phyloP scores from a whole-genome alignment of 2,113 vertebrate genomes.

The Carollia perspicillata region DNA sequence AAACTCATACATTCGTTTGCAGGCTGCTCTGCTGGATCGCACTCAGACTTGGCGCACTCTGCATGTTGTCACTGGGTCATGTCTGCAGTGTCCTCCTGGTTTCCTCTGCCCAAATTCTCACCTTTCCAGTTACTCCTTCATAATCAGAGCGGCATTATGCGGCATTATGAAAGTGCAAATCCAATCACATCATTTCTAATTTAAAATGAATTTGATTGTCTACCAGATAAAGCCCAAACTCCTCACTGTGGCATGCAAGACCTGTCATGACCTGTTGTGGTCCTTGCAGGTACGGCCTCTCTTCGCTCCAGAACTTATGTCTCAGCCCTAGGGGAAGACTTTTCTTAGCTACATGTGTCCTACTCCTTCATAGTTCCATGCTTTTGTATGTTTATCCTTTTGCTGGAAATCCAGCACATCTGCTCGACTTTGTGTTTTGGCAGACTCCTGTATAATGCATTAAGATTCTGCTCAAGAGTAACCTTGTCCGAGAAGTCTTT shows the following conservation, averaged over 20 bases:
- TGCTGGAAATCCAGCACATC: neutral
- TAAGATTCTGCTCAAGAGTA: neutral
- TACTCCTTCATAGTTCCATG: neutral
- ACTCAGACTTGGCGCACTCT: neutral
- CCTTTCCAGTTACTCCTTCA: neutral
- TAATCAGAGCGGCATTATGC: neutral
- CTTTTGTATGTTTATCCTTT: neutral
- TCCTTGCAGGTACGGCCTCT: neutral
- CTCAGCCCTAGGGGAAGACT: neutral
- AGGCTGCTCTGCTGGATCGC: neutral
- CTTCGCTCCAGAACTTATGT: neutral
- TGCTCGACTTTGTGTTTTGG: neutral
- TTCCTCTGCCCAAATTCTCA: neutral
- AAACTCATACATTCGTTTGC: neutral
- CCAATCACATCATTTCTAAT: neutral
- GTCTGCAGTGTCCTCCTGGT: neutral
- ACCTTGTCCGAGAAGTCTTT: neutral
- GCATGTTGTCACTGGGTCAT: neutral
- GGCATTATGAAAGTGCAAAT: neutral
- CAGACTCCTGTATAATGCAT: neutral
- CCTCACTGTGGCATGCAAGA: neutral
- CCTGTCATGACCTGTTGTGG: neutral
- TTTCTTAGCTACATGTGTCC: neutral
- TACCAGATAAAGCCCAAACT: neutral
- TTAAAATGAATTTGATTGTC: neutral